phyloP scores from a whole-genome alignment of 2,797 vertebrate species.

The Girardinus metallicus region DNA sequence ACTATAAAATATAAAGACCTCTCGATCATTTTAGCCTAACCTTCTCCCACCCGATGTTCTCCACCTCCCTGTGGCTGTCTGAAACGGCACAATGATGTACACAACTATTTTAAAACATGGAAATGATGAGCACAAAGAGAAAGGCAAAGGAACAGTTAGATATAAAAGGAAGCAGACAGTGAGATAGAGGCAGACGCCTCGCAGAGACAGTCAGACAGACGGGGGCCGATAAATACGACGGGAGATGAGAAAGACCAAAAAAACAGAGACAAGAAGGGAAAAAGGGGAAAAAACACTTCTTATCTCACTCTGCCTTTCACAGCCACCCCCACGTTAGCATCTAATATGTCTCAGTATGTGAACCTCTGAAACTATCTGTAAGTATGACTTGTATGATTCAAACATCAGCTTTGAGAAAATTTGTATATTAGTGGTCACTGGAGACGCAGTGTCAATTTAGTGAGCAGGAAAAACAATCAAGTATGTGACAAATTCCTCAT shows the following conservation, averaged over 20 bases:
- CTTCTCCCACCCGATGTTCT: conserved; percentile 32
- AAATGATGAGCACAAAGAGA: conserved; percentile 36
- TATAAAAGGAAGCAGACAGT: conserved; percentile 41
- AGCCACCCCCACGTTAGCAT: conserved; percentile 42
- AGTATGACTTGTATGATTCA: background rate
- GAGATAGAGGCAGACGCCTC: conserved; percentile 54
- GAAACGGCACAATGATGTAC: conserved; percentile 58
- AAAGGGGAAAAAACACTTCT: conserved; percentile 17
- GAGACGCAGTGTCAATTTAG: background rate
- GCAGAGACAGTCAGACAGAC: conserved; percentile 50
- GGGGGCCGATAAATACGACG: conserved; percentile 53
- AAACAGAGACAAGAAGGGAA: conserved; percentile 23
- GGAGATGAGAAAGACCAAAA: conserved; percentile 28
- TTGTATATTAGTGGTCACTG: background rate
- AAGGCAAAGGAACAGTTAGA: conserved; percentile 57
- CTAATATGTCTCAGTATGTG: conserved; percentile 14
- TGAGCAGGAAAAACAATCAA: background rate
- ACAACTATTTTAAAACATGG: conserved; percentile 32
- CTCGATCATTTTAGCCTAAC: conserved; percentile 21
- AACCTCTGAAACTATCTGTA: conserved; percentile 5
- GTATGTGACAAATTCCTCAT: background rate
- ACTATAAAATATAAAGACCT: conserved; percentile 37
- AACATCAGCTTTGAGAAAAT: background rate
- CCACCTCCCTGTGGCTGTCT: conserved; percentile 47
- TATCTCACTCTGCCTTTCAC: conserved; percentile 61